phyloP scores from a whole-genome alignment of 2,888 invertebrate species.

The Balanococcus diminutus region DNA sequence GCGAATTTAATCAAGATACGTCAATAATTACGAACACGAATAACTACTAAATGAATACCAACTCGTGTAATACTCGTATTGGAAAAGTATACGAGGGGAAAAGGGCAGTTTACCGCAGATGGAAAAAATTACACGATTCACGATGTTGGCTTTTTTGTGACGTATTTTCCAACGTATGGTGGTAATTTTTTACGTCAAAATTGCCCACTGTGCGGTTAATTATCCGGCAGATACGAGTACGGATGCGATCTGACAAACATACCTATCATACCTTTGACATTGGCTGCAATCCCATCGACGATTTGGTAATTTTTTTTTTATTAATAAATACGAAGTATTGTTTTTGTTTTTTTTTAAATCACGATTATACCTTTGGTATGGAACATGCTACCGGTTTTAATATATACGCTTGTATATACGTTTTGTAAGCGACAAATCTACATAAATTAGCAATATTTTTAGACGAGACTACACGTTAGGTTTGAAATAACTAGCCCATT shows the following conservation, averaged over 20 bases:
- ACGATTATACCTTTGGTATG: background rate
- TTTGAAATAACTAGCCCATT: background rate
- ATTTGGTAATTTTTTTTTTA: background rate
- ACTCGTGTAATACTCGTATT: no score
- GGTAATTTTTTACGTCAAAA: background rate
- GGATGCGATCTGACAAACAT: no score
- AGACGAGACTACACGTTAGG: background rate
- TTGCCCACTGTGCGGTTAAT: background rate
- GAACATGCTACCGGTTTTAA: background rate
- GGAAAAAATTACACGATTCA: no score
- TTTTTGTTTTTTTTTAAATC: background rate
- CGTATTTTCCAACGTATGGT: background rate
- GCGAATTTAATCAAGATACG: no score
- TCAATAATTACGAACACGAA: no score
- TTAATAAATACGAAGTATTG: background rate
- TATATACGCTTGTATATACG: background rate
- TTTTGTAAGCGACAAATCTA: background rate
- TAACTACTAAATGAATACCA: no score
- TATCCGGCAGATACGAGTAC: no score
- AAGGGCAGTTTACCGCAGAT: no score
- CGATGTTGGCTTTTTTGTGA: background rate
- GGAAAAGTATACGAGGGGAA: no score
- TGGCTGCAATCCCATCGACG: background rate
- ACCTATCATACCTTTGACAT: no score
- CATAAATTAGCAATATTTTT: conserved; percentile 15